Base-by-base conservation (phyloP, 2,113 vertebrate genomes). In the Aspiorhynchus laticeps region DNA sequence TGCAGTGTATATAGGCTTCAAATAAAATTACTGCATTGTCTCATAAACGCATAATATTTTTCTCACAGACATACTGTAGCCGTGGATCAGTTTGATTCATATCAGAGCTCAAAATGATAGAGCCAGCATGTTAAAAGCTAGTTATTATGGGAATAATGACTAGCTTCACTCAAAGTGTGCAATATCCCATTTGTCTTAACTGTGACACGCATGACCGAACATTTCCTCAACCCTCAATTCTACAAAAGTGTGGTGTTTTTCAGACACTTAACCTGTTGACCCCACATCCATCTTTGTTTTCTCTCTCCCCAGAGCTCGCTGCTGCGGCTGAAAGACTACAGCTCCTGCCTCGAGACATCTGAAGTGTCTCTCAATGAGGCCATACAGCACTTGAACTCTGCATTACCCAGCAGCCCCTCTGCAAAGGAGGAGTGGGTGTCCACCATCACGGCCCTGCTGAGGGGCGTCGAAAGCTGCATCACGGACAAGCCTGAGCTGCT, bases 391-490 rank as follows among this genome's bases (percentile, higher is more conserved):
- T 96, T 99, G 93, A 95, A 95, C 85, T 96, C 95, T n/a, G 87
- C 90, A 3, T 91, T 95, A 7, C 91, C 94, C 89, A 91, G 84
- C 86, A 92, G 95, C 59, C 85, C 96, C 6, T 93, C 97, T 11
- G 95, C 94, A 83, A 98, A 97, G 91, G 98, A 99, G 86, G 98
- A 99, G 91, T 99, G 98, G 98, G 96, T 97, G 88, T 93, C 95
- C 89, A 98, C 97, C 1, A 95, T 98, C 76, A 95, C 95, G 59
- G 96, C 96, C 83, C 91, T 99, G 91, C 94, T 99, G 80, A 88
- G 91, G 31, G 97, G 97, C 87, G 96, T 98, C 0, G 96, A 98
- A 65, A 92, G 94, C 89, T 96, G 97, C 53, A 93, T 99, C 78
- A 94, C 93, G 0, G 93, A 96, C n/a, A 94, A 97, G 19, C 86